phyloP scores from a whole-genome alignment of 2,797 vertebrate genomes.

The Sebastes reedi region DNA sequence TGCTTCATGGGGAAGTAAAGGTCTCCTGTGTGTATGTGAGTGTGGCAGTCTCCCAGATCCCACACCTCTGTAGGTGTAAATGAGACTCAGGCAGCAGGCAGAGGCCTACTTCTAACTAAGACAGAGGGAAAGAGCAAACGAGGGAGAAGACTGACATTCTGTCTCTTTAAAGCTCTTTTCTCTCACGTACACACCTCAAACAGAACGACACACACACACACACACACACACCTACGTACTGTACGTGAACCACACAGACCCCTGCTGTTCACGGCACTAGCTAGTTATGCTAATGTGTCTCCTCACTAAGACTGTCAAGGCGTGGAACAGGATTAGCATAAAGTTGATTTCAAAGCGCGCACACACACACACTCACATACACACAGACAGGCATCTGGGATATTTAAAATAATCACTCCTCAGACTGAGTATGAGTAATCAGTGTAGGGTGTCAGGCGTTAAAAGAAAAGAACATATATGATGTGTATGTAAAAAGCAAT shows the following conservation, averaged over 20 bases:
- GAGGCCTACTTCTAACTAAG: constrained; percentile 26
- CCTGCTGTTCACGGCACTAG: constrained; percentile 65
- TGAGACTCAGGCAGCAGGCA: constrained; percentile 58
- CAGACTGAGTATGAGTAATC: constrained; percentile 54
- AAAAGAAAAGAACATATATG: constrained; percentile 44
- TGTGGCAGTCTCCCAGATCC: constrained; percentile 25
- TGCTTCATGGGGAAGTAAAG: constrained; percentile 25
- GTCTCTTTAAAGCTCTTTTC: constrained; percentile 49
- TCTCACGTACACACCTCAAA: constrained; percentile 32
- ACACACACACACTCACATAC: constrained; percentile 16
- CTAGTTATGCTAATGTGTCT: constrained; percentile 76
- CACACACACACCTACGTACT: constrained; percentile 26
- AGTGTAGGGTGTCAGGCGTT: constrained; percentile 36
- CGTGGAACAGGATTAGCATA: constrained; percentile 76
- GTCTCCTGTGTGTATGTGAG: neutral
- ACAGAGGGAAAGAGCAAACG: constrained; percentile 43
- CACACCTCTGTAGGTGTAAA: constrained; percentile 68
- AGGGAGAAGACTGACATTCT: constrained; percentile 45
- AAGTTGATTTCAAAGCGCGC: constrained; percentile 75
- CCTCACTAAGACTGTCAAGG: constrained; percentile 74
- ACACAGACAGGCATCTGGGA: constrained; percentile 36
- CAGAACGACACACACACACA: constrained; percentile 38
- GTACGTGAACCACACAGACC: constrained; percentile 51
- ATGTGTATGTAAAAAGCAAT: constrained; percentile 42
- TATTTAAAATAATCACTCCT: constrained; percentile 68